Evolutionary conservation across 2,888 invertebrate species (phyloP).

Genomic region (Ephialtes manifestator): DNA sequence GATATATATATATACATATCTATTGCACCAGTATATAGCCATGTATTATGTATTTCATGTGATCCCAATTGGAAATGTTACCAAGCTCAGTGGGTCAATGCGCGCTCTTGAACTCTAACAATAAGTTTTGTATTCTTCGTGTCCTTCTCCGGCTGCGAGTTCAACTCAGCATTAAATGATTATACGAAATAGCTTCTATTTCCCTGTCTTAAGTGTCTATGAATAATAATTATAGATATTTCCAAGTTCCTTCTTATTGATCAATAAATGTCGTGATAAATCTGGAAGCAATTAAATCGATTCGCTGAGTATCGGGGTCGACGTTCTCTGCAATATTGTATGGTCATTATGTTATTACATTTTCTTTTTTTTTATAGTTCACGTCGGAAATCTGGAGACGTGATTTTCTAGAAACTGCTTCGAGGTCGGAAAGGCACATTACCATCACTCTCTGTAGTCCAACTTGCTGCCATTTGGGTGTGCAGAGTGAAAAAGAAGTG

Average conservation of each 20-base stretch:
- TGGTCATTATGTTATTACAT: background rate
- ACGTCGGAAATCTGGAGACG: background rate
- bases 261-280: conserved; percentile 47
- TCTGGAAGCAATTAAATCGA: conserved; percentile 32
- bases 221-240: background rate
- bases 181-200: conserved; percentile 15
- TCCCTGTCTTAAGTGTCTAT: background rate
- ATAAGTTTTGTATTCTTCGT: background rate
- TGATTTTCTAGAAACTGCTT: background rate
- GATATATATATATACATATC: background rate
- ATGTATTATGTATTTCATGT: conserved; percentile 33
- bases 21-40: background rate
- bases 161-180: conserved; percentile 27
- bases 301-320: conserved; percentile 22
- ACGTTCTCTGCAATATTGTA: background rate
- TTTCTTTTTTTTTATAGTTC: background rate
- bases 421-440: conserved; percentile 16
- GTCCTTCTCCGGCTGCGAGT: background rate
- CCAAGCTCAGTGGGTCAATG: conserved; percentile 52
- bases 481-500: background rate
- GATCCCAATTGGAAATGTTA: conserved; percentile 48
- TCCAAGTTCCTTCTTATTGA: conserved; percentile 5
- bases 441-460: background rate
- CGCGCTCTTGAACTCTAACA: conserved; percentile 11
- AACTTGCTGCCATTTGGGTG: background rate